These are phyloP conservation scores for Marasmarcha lunaedactyla DNA, from an alignment of 2,888 invertebrate species.

Conservation along the genomic window DNA sequence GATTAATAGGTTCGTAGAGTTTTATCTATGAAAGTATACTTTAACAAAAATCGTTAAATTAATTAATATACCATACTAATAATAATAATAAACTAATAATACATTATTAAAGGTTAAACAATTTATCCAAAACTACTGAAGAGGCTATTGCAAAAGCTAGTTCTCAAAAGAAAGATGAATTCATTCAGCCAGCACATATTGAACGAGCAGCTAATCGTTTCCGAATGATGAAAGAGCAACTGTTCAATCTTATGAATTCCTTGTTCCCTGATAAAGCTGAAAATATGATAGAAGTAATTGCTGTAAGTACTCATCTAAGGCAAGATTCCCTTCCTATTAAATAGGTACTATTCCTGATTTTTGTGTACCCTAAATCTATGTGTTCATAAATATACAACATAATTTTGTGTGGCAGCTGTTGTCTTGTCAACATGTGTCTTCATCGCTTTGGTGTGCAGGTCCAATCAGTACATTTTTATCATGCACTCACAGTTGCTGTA, in stretches of 20 bases:
- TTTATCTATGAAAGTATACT: no score
- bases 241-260: slow-evolving; percentile 37
- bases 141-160: slow-evolving; percentile 31
- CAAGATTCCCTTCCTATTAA: neutral
- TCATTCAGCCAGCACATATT: slow-evolving; percentile 31
- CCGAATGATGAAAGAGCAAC: slow-evolving; percentile 32
- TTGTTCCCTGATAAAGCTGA: slow-evolving; percentile 34
- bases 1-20: slow-evolving; percentile 39
- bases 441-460: no score
- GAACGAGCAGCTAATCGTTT: slow-evolving; percentile 41
- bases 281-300: slow-evolving; percentile 31
- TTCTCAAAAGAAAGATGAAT: slow-evolving; percentile 17
- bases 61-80: no score
- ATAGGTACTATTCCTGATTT: slow-evolving; percentile 2
- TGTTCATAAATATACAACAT: no score
- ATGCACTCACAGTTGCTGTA: no score
- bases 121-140: slow-evolving; percentile 29
- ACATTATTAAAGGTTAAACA: slow-evolving; percentile 23
- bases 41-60: no score
- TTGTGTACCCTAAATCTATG: no score
- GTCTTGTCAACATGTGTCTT: no score
- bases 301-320: slow-evolving; percentile 30
- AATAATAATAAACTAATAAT: neutral
- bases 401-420: no score
- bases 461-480: no score